Conservation (phyloP, 2,888 invertebrate species). For the Ophion obscuratus region DNA sequence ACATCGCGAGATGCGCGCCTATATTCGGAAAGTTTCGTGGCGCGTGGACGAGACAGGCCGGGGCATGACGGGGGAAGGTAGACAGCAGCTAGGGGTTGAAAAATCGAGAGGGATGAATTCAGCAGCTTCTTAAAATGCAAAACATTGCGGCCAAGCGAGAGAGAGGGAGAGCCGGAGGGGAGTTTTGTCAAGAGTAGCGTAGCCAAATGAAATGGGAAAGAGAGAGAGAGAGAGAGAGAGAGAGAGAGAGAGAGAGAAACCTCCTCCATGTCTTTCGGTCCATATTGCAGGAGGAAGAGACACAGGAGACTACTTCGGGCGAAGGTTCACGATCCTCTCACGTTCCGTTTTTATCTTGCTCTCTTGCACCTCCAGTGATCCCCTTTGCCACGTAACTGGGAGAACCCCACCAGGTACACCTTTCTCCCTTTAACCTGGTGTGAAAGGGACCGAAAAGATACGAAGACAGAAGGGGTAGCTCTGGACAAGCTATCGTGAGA, state of each 20-base stretch:
- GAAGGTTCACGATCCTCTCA: constrained; percentile 34
- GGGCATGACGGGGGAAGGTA: not conserved
- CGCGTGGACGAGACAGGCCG: not conserved
- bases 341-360: constrained; percentile 59
- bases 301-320: constrained; percentile 58
- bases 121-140: constrained; percentile 83
- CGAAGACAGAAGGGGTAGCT: constrained; percentile 8
- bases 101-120: constrained; percentile 72
- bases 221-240: constrained; percentile 11
- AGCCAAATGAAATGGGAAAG: constrained; percentile 15
- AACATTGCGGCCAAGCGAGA: constrained; percentile 78
- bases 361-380: constrained; percentile 29
- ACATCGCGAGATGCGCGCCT: not conserved
- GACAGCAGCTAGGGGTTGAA: constrained; percentile 8
- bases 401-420: constrained; percentile 23
- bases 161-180: constrained; percentile 62
- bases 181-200: constrained; percentile 61
- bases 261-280: constrained; percentile 50
- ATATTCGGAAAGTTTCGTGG: constrained; percentile 3
- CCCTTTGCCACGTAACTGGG: constrained; percentile 25
- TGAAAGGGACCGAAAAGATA: constrained; percentile 9
- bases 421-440: not conserved
- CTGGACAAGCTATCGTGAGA: constrained; percentile 49
- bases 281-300: constrained; percentile 70
- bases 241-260: constrained; percentile 40